These are phyloP conservation scores for Sycophila texana DNA, from an alignment of 2,888 invertebrate genomes.

Conservation along the genomic window DNA sequence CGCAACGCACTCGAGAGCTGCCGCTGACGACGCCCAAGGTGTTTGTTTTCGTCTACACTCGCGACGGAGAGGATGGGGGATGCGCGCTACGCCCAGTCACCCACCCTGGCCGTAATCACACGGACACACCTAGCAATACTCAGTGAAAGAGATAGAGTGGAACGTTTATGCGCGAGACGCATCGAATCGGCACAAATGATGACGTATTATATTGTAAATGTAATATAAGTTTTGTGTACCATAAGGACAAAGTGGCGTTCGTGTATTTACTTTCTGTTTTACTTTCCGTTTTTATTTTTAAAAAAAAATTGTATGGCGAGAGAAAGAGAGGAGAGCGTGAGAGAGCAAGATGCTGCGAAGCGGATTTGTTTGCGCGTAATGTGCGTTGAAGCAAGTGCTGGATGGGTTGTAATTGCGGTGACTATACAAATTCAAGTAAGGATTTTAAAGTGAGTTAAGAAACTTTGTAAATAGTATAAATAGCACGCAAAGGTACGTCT, in stretches of 20 bases:
- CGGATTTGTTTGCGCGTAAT: not conserved
- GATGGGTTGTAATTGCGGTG: constrained; percentile 61
- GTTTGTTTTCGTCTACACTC: constrained; percentile 16
- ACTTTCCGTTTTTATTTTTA: constrained; percentile 44
- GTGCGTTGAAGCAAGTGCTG: constrained; percentile 50
- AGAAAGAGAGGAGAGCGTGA: constrained; percentile 38
- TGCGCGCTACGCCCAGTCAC: not conserved
- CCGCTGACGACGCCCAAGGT: constrained; percentile 27
- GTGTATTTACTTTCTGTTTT: constrained; percentile 46
- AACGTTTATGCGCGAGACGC: constrained; percentile 54
- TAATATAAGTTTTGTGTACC: constrained; percentile 62
- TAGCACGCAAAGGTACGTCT: constrained; percentile 68
- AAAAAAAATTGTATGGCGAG: constrained; percentile 10
- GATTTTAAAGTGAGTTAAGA: constrained; percentile 50
- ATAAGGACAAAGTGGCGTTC: constrained; percentile 57
- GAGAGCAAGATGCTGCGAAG: not conserved
- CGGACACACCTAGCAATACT: constrained; percentile 60
- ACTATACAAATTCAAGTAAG: constrained; percentile 61
- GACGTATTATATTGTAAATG: constrained; percentile 59
- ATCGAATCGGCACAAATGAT: constrained; percentile 64
- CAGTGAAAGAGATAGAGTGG: constrained; percentile 41
- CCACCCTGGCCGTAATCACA: constrained; percentile 20
- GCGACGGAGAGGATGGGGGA: constrained; percentile 1
- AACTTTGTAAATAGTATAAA: constrained; percentile 73
- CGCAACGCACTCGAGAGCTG: constrained; percentile 2